Base-by-base conservation (phyloP, 2,888 invertebrate species). In the Orthosia incerta region DNA sequence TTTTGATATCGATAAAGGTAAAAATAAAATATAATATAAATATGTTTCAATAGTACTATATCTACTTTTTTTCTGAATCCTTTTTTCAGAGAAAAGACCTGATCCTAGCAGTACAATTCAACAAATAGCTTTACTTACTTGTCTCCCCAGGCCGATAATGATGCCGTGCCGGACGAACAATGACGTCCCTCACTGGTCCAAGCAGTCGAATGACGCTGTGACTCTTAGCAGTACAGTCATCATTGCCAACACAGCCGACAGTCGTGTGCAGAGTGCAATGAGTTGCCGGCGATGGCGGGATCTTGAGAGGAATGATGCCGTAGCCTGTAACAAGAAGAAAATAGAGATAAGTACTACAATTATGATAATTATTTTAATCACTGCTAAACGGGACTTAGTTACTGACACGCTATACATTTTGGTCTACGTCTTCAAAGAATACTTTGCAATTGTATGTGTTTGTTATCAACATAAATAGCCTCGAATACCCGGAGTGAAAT, bases 131-230 rank as follows among this genome's bases (percentile, higher is more conserved):
- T 12, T 15, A 65, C 97, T 96, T 90, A 97, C 97, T 96, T 9
- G 96, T 97, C 86, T 97, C 97, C 70, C 97, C 97, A 46, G 97
- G 97, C 69, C 96, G 94, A 87, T 97, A 97, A 82, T 97, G 97
- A 85, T 97, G 97, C 71, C 97, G 95, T 12, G 97, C 97, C 0
- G 97, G 97, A 46, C 97, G 92, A n/a, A 97, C 97, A 75, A 97
- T 97, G 72, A 97, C 97, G 85, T 97, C 97, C 45, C 97, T 93
- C 2, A 97, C 97, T 0, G 97, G 97, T 0, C 97, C 97, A 20
- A 97, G 95, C n/a, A 97, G 94, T 60, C 97, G 94, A 89, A 97
- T 97, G 85, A 97, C 95, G 76, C 97, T 97, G 86, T 97, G 97
- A 80, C 97, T 97, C 90, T 97, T 97, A 12, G 97, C 94, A 0